These are phyloP conservation scores for Podilymbus podiceps DNA, from an alignment of 2,113 vertebrate genomes.

Conservation along the genomic window DNA sequence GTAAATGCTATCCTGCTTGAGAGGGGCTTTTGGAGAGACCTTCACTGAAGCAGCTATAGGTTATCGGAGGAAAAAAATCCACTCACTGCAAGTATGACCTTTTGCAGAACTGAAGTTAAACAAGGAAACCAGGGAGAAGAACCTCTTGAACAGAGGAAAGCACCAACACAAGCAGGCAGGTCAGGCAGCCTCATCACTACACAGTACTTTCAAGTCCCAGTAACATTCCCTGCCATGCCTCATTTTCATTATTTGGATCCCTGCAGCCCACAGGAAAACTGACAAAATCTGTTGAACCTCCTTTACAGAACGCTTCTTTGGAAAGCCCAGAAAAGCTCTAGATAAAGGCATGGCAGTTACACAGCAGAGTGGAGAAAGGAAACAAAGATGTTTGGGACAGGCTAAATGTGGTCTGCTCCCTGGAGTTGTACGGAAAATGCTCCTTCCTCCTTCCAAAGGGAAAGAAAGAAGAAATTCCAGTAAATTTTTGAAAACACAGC, in stretches of 20 bases:
- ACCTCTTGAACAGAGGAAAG: neutral
- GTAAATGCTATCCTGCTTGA: neutral
- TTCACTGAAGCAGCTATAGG: neutral
- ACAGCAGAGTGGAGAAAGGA: neutral
- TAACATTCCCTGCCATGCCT: neutral
- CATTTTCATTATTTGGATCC: neutral
- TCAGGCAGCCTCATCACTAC: neutral
- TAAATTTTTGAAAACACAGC: constrained; percentile 23
- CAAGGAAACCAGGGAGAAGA: neutral
- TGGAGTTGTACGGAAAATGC: neutral
- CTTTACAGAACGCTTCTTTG: neutral
- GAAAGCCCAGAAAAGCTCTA: neutral
- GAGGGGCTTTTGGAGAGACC: neutral
- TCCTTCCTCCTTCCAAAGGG: neutral
- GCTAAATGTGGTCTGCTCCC: neutral
- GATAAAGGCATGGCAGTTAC: neutral
- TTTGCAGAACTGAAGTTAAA: neutral
- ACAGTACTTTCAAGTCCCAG: neutral
- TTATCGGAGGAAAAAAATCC: neutral
- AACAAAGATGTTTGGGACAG: neutral
- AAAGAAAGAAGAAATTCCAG: neutral
- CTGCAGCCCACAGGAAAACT: neutral
- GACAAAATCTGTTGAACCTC: neutral
- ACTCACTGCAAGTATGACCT: neutral
- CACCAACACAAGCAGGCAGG: neutral